Conservation (phyloP, 2,888 invertebrate genomes). For the Herminia tarsipennalis region DNA sequence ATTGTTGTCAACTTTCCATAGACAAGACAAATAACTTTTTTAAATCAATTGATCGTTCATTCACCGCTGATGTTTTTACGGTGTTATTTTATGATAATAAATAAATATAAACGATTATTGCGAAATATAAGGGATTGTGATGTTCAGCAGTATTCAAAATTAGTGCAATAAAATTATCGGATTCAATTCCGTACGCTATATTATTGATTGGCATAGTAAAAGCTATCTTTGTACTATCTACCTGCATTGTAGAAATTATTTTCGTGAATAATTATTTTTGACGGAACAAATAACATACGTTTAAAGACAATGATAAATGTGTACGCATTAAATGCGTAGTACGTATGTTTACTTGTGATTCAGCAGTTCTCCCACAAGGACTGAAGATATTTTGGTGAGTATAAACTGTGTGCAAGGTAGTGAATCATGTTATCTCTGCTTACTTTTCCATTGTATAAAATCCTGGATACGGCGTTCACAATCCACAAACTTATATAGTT, state of each 20-base stretch:
- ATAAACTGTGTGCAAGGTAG: constrained; percentile 62
- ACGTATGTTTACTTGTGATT: constrained; percentile 60
- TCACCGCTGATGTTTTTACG: constrained; percentile 85
- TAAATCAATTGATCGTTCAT: constrained; percentile 83
- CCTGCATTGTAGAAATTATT: constrained; percentile 79
- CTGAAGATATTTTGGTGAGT: constrained; percentile 75
- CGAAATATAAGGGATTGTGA: constrained; percentile 67
- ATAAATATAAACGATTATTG: constrained; percentile 76
- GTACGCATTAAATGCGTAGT: constrained; percentile 65
- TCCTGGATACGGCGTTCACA: constrained; percentile 18
- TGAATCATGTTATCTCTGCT: constrained; percentile 69
- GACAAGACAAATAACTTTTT: constrained; percentile 64
- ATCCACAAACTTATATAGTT: constrained; percentile 2
- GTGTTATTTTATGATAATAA: constrained; percentile 81
- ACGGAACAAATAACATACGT: constrained; percentile 63
- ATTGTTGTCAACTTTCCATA: constrained; percentile 64
- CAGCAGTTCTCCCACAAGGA: constrained; percentile 55
- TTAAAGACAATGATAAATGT: constrained; percentile 66
- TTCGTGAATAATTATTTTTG: constrained; percentile 75
- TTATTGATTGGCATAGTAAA: constrained; percentile 58
- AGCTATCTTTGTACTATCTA: constrained; percentile 79
- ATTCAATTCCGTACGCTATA: constrained; percentile 57
- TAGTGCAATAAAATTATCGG: constrained; percentile 73
- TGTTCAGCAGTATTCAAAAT: constrained; percentile 66
- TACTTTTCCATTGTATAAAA: constrained; percentile 41